Conservation (phyloP, 2,888 invertebrate species). For the Eutolmus rufibarbis region DNA sequence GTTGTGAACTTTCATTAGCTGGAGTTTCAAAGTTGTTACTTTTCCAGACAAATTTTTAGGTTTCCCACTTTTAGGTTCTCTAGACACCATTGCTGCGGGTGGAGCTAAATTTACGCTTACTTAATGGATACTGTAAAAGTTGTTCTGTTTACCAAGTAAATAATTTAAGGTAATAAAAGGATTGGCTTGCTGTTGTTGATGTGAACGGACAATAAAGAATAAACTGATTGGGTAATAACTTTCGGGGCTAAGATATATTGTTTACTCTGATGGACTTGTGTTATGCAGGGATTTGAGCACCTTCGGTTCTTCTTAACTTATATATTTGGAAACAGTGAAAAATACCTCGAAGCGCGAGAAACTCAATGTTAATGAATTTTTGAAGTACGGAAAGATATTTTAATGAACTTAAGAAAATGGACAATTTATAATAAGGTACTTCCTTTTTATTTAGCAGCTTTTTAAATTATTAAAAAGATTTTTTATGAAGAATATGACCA, state of each 20-base stretch:
- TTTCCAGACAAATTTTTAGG: not conserved
- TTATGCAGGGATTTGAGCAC: not conserved
- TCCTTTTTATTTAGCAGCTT: not conserved
- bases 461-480: not conserved
- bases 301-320: not conserved
- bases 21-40: not conserved
- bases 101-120: not conserved
- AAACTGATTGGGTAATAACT: not conserved
- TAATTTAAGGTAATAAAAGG: not conserved
- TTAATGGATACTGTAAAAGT: not conserved
- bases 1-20: conserved; percentile 4
- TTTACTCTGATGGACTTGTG: not conserved
- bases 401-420: not conserved
- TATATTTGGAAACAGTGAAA: not conserved
- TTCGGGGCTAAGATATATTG: not conserved
- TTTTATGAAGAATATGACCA: no score
- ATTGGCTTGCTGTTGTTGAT: not conserved
- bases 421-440: not conserved
- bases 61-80: not conserved
- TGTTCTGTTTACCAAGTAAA: not conserved
- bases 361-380: not conserved
- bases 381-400: not conserved
- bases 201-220: not conserved
- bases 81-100: not conserved
- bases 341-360: not conserved